Percentiles rank a stretch among this genome's conserved stretches.
Evolutionary conservation across 2,888 invertebrate genomes (phyloP).

Genomic region (Eumerus sabulonum): DNA sequence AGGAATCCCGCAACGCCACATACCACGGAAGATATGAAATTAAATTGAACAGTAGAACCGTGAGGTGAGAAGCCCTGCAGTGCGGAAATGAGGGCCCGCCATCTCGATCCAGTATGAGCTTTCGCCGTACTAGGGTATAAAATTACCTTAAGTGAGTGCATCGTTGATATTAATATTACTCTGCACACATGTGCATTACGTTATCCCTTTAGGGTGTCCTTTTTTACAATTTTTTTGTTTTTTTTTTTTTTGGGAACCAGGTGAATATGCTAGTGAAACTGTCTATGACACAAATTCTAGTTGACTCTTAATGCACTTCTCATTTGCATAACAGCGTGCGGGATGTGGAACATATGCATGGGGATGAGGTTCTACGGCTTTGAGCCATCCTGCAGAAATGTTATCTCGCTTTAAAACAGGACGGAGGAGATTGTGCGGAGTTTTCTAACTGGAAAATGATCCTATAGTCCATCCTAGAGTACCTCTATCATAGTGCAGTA

Average conservation of each 20-base stretch:
- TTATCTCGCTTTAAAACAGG: neutral
- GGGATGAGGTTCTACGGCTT: neutral
- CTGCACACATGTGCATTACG: slow-evolving; percentile 37
- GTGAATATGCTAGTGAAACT: slow-evolving; percentile 36
- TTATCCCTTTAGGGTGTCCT: slow-evolving; percentile 49
- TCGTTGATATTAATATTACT: neutral
- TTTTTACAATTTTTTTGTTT: neutral
- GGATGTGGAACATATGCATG: slow-evolving; percentile 7
- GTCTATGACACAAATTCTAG: slow-evolving; percentile 62
- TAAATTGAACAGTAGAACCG: slow-evolving; percentile 37
- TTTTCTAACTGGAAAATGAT: slow-evolving; percentile 42
- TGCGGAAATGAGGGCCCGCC: slow-evolving; percentile 39
- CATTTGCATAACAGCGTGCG: slow-evolving; percentile 46
- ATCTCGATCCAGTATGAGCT: slow-evolving; percentile 5
- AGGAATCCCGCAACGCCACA: slow-evolving; percentile 32
- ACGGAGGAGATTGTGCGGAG: slow-evolving; percentile 19
- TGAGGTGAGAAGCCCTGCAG: slow-evolving; percentile 47
- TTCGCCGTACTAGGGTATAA: slow-evolving; percentile 8
- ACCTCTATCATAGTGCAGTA: no score
- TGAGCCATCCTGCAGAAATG: slow-evolving; percentile 26
- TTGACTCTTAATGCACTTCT: slow-evolving; percentile 61
- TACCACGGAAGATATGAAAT: slow-evolving; percentile 34
- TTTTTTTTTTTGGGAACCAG: no score
- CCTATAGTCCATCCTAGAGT: neutral
- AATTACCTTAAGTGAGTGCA: slow-evolving; percentile 63